A percentile compares a stretch with the other conserved stretches of the same genome.
Evolutionary conservation across 2,888 invertebrate species (phyloP).

Genomic region (Rhaphigaster nebulosa): DNA sequence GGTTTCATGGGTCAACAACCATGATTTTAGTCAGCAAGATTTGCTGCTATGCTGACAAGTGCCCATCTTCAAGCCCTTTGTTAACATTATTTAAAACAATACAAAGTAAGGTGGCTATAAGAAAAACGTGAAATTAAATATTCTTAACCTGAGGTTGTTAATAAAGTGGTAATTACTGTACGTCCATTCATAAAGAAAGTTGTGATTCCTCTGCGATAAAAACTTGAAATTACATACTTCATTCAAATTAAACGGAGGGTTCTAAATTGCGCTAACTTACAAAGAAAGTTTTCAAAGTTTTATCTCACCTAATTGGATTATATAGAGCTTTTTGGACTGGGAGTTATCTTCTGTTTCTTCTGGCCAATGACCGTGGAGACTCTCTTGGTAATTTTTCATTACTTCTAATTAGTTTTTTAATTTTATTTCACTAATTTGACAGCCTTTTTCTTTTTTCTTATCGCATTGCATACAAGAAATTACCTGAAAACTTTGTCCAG

Average conservation of each 20-base stretch:
- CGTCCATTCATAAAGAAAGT: slow-evolving; percentile 47
- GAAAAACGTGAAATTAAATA: neutral
- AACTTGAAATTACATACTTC: slow-evolving; percentile 46
- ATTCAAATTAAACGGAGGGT: slow-evolving; percentile 38
- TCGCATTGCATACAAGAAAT: neutral
- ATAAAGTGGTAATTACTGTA: neutral
- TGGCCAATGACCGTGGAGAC: neutral
- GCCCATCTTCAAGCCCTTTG: neutral
- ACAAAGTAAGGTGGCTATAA: neutral
- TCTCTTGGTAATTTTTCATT: slow-evolving; percentile 9
- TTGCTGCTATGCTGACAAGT: no score
- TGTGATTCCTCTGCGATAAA: slow-evolving; percentile 29
- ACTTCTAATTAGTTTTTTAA: neutral
- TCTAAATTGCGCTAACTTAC: slow-evolving; percentile 39
- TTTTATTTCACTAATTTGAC: slow-evolving; percentile 16
- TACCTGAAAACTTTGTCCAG: no score
- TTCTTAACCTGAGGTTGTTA: slow-evolving; percentile 10
- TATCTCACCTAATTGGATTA: slow-evolving; percentile 39
- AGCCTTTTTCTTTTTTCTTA: neutral
- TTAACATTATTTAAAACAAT: neutral
- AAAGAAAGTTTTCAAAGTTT: slow-evolving; percentile 36
- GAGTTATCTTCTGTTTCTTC: slow-evolving; percentile 9
- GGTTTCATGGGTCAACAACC: no score
- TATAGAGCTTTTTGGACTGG: neutral
- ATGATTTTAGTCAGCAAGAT: no score